Evolutionary conservation across 2,888 invertebrate genomes (phyloP).

Genomic region (Noctua janthina): DNA sequence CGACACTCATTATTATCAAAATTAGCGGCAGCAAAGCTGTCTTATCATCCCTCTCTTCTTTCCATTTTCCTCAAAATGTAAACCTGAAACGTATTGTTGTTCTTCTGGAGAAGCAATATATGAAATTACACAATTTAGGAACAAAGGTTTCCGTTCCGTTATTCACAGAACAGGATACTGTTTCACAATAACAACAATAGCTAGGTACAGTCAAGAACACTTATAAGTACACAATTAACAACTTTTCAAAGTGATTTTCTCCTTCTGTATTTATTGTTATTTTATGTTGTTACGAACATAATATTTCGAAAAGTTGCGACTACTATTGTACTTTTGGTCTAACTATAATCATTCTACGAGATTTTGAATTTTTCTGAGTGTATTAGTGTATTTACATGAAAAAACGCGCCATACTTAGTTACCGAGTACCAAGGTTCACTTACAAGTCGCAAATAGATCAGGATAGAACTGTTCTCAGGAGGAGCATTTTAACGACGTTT

Average conservation of each 20-base stretch:
- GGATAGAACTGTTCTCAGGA: conserved; percentile 17
- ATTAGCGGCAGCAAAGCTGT: not conserved
- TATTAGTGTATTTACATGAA: not conserved
- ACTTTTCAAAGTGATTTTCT: not conserved
- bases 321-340: not conserved
- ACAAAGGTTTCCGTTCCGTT: not conserved
- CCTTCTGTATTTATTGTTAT: not conserved
- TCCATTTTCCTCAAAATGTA: not conserved
- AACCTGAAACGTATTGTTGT: not conserved
- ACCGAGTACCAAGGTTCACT: not conserved
- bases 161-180: not conserved
- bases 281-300: not conserved
- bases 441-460: conserved; percentile 34
- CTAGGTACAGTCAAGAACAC: not conserved
- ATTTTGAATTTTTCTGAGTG: not conserved
- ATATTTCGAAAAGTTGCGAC: not conserved
- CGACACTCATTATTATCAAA: not conserved
- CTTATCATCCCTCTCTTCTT: not conserved
- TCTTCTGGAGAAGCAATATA: not conserved
- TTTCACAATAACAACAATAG: not conserved
- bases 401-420: too few relatives aligned
- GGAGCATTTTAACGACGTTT: conserved; percentile 51
- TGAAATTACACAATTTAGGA: not conserved
- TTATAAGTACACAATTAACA: not conserved
- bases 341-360: not conserved